Percentiles rank a stretch among this genome's conserved stretches.
Conservation (phyloP, 1,140 invertebrate species). For the Hyles euphorbiae region DNA sequence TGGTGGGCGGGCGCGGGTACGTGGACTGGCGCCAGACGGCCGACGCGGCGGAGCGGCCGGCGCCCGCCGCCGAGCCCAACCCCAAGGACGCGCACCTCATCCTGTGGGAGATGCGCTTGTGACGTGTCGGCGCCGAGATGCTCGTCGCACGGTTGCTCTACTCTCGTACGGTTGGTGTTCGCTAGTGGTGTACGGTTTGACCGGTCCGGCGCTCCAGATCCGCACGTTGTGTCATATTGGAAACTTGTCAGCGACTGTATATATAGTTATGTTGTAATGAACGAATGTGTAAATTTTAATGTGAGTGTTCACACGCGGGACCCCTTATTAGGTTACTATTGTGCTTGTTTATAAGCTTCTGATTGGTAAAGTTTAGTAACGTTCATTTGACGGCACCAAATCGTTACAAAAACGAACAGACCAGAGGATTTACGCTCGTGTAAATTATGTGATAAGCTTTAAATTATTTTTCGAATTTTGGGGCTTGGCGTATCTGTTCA, state of each 20-base stretch:
- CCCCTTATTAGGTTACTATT: neutral
- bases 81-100: constrained; percentile 87
- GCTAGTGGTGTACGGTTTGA: neutral
- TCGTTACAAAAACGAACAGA: too few relatives aligned
- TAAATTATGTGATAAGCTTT: constrained; percentile 64
- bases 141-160: neutral
- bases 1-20: constrained; percentile 92
- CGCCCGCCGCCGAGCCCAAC: constrained; percentile 63
- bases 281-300: constrained; percentile 2
- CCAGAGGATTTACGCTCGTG: too few relatives aligned
- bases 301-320: neutral
- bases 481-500: constrained; percentile 29
- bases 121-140: constrained; percentile 30
- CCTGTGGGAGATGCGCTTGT: constrained; percentile 94
- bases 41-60: constrained; percentile 72
- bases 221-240: constrained; percentile 30
- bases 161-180: neutral
- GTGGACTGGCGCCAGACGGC: constrained; percentile 87
- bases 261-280: constrained; percentile 12
- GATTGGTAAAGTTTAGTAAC: too few relatives aligned
- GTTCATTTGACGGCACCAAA: too few relatives aligned
- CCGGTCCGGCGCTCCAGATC: constrained; percentile 4
- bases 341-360: too few relatives aligned
- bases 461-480: constrained; percentile 67
- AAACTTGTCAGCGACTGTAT: constrained; percentile 18